Base-by-base conservation (phyloP, 2,797 vertebrate species). In the Caiman crocodilus region DNA sequence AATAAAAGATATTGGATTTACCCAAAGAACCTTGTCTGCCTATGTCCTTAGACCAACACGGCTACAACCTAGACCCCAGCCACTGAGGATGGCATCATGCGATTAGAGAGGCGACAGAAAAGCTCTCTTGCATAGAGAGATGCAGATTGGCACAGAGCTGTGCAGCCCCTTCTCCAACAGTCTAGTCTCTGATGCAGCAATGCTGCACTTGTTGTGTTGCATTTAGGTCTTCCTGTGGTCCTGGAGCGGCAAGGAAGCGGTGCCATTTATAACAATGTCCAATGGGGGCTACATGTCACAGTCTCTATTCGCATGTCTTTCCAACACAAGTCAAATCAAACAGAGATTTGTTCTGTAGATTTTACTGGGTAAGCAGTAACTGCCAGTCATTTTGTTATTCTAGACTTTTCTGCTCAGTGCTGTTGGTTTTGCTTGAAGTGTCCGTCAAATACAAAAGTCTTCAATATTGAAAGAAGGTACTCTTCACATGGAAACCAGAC, bases 31-130 rank as follows among this genome's bases (percentile, higher is more conserved):
- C 42, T 50, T 50, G 42, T 42, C 42, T 50, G 42, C 42, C 42
- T 50, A 50, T 50, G 42, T 50, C 42, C 42, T 50, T 50, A 50
- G 42, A 50, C 42, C 42, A 50, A 50, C 42, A 50, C 9, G 42
- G 42, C 42, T 50, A 50, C 42, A 50, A 50, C 42, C 42, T 50
- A 50, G 42, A 50, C 42, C 42, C 42, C 42, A 42, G 42, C 42
- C n/a, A 50, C 14, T 69, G n/a, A 18, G 64, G 78, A 32, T 6
- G 69, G 79, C 7, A 64, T 60, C 3, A n/a, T 76, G 35, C 73
- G 67, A 50, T 50, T 0, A 6, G 6, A 3, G 9, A 35, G 15
- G 71, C 15, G 67, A 0, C 0, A 3, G 3, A 50, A 60, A 80
- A 26, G 26, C 5, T 9, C 26, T 64, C 42, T 11, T 50, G 42